These are phyloP conservation scores for Zeugodacus cucurbitae DNA, from an alignment of 1,140 invertebrate genomes.

Conservation along the genomic window DNA sequence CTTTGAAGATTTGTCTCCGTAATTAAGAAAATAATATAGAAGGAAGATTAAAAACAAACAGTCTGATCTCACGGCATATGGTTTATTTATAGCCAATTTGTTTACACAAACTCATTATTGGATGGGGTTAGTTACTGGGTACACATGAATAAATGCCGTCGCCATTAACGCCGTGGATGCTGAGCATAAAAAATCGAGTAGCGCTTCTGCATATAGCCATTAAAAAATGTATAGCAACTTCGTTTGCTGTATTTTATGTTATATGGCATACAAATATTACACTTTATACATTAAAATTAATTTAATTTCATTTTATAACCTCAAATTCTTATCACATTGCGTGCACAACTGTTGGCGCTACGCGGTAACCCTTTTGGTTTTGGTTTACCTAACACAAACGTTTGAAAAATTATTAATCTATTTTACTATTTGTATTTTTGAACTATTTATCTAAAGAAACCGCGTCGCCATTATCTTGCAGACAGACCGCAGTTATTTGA, in stretches of 20 bases:
- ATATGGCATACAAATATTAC: background rate
- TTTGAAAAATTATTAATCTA: background rate
- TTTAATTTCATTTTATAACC: background rate
- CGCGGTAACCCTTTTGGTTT: background rate
- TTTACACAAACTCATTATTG: background rate
- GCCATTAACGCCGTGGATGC: too few relatives aligned
- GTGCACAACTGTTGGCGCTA: background rate
- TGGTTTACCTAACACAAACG: background rate
- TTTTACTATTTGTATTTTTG: background rate
- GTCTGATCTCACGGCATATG: background rate
- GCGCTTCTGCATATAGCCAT: background rate
- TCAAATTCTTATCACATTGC: background rate
- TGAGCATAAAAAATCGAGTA: background rate
- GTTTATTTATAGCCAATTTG: constrained; percentile 1
- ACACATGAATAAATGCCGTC: too few relatives aligned
- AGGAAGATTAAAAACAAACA: background rate
- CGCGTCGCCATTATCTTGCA: background rate
- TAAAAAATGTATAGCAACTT: background rate
- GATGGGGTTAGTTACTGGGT: background rate
- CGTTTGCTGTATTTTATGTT: too few relatives aligned
- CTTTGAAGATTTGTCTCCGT: background rate
- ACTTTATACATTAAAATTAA: background rate
- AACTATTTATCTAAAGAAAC: background rate
- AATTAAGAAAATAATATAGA: too few relatives aligned
- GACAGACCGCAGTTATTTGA: background rate